A percentile compares a stretch with the other conserved stretches of the same genome.
These are phyloP conservation scores for Nezara viridula DNA, from an alignment of 2,888 invertebrate genomes.

Conservation along the genomic window DNA sequence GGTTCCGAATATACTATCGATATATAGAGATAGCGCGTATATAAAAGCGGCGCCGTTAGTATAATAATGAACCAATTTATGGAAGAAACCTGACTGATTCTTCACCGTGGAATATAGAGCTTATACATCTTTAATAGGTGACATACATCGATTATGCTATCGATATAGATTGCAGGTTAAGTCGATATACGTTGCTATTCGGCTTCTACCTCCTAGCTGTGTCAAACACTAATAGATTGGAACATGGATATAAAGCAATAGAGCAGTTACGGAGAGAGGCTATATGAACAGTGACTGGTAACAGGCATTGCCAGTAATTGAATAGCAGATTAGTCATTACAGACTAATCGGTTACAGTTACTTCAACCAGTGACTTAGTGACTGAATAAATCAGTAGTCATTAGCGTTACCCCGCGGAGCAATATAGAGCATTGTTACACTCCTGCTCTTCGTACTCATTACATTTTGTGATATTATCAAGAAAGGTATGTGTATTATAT, in stretches of 20 bases:
- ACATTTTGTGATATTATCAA: neutral
- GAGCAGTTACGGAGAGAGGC: neutral
- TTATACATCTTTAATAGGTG: no score
- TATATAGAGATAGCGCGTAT: no score
- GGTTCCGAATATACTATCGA: no score
- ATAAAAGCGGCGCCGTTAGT: no score
- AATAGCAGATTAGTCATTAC: conserved; percentile 31
- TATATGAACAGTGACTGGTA: neutral
- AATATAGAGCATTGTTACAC: neutral
- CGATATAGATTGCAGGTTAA: no score
- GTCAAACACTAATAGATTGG: neutral
- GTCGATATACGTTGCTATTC: neutral
- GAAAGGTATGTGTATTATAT: no score
- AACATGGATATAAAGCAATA: neutral
- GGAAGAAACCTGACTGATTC: no score
- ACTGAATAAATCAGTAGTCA: conserved; percentile 31
- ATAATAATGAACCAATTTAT: no score
- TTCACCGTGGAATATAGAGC: no score
- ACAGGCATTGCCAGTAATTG: neutral
- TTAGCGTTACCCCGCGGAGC: neutral
- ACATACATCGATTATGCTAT: no score
- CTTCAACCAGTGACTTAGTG: neutral
- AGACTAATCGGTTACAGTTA: conserved; percentile 11
- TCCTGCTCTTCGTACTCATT: neutral
- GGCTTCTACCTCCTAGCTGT: neutral